Percentiles rank a stretch among this genome's conserved stretches.
phyloP scores from a whole-genome alignment of 2,888 invertebrate species.

The Lasius platythorax region DNA sequence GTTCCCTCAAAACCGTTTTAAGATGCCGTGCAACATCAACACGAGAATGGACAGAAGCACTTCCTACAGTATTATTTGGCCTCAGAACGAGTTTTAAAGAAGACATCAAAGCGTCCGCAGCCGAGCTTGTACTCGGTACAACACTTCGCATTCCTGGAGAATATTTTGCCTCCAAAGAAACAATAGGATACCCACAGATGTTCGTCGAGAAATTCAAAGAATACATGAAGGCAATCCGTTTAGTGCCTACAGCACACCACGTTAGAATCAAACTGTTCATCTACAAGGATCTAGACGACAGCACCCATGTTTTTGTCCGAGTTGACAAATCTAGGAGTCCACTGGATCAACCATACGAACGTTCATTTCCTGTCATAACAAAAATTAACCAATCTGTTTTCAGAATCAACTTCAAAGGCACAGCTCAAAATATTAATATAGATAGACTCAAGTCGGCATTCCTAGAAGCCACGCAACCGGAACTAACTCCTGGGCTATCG shows the following conservation, averaged over 20 bases:
- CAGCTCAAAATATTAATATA: conserved; percentile 55
- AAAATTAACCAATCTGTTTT: conserved; percentile 59
- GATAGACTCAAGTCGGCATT: conserved; percentile 72
- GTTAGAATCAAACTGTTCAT: conserved; percentile 29
- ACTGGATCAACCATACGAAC: conserved; percentile 72
- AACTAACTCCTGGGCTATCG: too few relatives aligned
- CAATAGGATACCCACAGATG: too few relatives aligned
- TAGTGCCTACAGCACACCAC: conserved; percentile 61
- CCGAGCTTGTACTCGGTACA: not conserved
- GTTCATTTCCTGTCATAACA: conserved; percentile 68
- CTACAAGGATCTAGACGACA: conserved; percentile 54
- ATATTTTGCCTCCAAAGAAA: too few relatives aligned
- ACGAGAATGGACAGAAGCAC: too few relatives aligned
- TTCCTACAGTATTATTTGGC: too few relatives aligned
- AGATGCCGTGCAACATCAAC: too few relatives aligned
- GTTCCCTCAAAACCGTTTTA: not conserved
- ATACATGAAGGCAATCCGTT: conserved; percentile 45
- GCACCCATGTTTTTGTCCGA: conserved; percentile 62
- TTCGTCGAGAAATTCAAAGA: too few relatives aligned
- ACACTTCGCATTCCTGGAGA: too few relatives aligned
- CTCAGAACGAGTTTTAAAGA: not conserved
- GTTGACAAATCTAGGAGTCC: conserved; percentile 53
- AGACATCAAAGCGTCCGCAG: conserved; percentile 38
- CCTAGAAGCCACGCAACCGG: conserved; percentile 3
- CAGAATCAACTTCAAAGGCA: conserved; percentile 60